Base-by-base conservation (phyloP, 1,140 invertebrate genomes). In the Trachymyrmex septentrionalis region DNA sequence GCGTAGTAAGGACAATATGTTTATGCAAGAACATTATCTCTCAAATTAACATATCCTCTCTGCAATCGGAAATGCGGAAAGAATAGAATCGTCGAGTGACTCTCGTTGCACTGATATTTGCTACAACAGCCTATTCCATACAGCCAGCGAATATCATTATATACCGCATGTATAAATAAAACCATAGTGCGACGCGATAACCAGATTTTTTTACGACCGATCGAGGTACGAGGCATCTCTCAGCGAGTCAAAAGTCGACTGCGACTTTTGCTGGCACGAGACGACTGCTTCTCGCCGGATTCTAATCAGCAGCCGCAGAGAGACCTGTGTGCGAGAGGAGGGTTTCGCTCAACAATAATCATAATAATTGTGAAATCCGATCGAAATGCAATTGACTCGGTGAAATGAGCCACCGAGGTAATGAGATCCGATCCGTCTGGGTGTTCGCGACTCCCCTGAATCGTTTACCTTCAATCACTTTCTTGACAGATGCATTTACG, bases 401-500 rank as follows among this genome's bases (percentile, higher is more conserved):
- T 90, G 92, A 93, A 94, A 94, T 92, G 91, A 94, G 88, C 91
- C 69, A 80, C 59, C 76, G 78, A 87, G 88, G 89, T 94, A 94
- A 94, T 93, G 92, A 94, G 92, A 94, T 94, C 90, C 77, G 87
- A 86, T 76, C 66, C 64, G 72, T 80, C 53, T 75, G 77, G 75
- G 53, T 67, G 64, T 75, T 86, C 71, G 84, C 85, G 85, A 88
- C 78, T 91, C 87, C 89, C 90, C 91, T 87, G 86, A 91, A 94
- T 93, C 92, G 92, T 92, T 94, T 92, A 92, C 93, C 93, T 94
- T 94, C 94, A 94, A 95, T 95, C 93, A 94, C 92, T 93, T 90
- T 92, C 93, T 93, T 94, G 94, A 95, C 94, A 94, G 94, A 93
- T 93, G 91, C 93, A 94, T 94, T 94, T 94, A 92, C 92, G 91